Evolutionary conservation across 64 coral and sea anemone genomes (phyloP), one percentile per base, ranked within the genome.

Genomic region (Montipora efflorescens): DNA sequence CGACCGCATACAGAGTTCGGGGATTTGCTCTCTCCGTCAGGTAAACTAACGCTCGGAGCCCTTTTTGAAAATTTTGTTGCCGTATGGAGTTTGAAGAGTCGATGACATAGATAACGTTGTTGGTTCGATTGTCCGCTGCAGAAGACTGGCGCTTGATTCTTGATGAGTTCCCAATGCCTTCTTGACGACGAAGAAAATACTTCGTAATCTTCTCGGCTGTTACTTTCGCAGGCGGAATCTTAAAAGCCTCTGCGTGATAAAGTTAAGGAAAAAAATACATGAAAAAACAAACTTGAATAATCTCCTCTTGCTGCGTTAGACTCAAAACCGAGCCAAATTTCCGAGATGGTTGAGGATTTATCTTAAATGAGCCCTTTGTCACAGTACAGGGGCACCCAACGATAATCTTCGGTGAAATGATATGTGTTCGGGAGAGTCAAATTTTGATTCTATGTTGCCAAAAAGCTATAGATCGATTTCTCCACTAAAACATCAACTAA

Each of bases 81-180:
- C 52, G 88, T 13, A 95, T 89, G 0, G 93, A 95, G 58, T 89
- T 95, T 5, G 93, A 95, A 5, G 93, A 90, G 74, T 95, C 93
- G 23, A 95, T 70, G 47, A 95, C 80, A 48, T 85, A 95, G 7
- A 83, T 73, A 14, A 95, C 93, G 45, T 95, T 89, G 52, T 86
- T 90, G 53, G 48, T 86, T 74, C 18, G 58, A 83, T 67, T 51
- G 79, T 7, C 47, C 46, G 20, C 75, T 5, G 16, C 53, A 44
- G 82, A 62, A 4, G 25, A 16, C 28, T 95, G 93, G 61, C 93
- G 70, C 47, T 79, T 95, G 8, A n/a, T 28, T 25, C 93, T 47
- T 23, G 61, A 14, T 14, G 62, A 62, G 43, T 58, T 75, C 3
- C 3, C 59, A 21, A 62, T 45, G 47, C 18, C 49, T 3, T 75